Evolutionary conservation across 92 coral and sea anemone genomes (phyloP).

Genomic region (Actinostola sp.): DNA sequence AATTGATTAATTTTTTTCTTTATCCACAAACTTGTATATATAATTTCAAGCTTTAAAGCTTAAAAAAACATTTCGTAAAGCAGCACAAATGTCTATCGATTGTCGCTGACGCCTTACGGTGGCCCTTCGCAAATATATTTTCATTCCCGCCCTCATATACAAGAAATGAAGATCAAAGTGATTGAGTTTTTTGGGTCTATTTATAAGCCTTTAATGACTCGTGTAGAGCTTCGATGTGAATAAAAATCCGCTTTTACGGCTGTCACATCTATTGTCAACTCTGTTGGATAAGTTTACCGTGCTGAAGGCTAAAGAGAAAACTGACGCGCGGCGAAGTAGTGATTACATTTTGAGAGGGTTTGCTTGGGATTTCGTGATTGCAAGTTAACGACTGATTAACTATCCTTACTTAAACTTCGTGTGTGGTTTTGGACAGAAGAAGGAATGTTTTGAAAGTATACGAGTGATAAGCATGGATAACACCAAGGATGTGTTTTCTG

Average conservation of each 20-base stretch:
- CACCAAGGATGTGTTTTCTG: too few species aligned
- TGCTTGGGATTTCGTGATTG: neutral
- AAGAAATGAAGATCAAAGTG: neutral
- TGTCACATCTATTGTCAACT: neutral
- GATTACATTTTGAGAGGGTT: neutral
- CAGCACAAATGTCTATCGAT: too few species aligned
- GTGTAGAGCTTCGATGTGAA: neutral
- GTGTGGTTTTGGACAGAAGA: neutral
- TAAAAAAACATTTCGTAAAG: too few species aligned
- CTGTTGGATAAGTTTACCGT: conserved; percentile 4
- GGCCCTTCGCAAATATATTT: neutral
- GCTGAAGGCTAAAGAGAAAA: neutral
- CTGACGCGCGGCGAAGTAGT: neutral
- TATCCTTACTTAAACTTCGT: neutral
- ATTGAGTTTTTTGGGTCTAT: neutral
- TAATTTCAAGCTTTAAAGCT: too few species aligned
- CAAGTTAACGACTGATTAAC: neutral
- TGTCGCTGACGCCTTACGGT: neutral
- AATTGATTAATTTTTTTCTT: too few species aligned
- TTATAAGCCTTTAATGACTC: conserved; percentile 14
- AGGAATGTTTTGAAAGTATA: neutral
- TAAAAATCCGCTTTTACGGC: neutral
- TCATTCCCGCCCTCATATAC: neutral
- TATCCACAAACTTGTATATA: too few species aligned
- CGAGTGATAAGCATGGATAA: too few species aligned